phyloP scores from a whole-genome alignment of 2,888 invertebrate genomes.

The Pardosa pseudoannulata region DNA sequence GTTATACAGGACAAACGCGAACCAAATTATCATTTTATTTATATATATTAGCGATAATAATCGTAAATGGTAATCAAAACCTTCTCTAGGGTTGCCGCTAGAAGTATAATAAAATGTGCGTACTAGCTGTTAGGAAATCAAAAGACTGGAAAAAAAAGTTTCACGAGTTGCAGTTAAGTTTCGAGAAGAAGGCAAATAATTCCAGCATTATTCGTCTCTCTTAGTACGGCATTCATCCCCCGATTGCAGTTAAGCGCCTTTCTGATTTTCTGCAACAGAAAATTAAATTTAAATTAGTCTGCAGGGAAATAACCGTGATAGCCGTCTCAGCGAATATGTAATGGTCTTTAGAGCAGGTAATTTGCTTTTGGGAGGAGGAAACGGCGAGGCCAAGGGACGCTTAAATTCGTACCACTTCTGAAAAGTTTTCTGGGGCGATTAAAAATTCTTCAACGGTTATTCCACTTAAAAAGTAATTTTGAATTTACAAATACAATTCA shows the following conservation, averaged over 20 bases:
- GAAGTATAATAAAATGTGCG: too few species aligned
- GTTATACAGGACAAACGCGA: too few species aligned
- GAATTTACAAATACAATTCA: too few species aligned
- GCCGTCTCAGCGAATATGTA: background rate
- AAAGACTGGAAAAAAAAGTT: too few species aligned
- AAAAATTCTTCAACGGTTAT: too few species aligned
- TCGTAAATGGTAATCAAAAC: too few species aligned
- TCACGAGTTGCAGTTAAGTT: too few species aligned
- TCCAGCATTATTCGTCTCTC: background rate
- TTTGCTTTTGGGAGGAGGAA: background rate
- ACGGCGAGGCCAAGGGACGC: background rate
- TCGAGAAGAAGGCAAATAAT: background rate
- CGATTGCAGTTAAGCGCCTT: background rate
- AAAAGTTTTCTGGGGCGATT: background rate
- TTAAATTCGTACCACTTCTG: background rate
- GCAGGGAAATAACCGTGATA: background rate
- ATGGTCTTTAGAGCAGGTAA: conserved; percentile 2
- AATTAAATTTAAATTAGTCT: conserved; percentile 10
- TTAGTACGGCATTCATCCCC: background rate
- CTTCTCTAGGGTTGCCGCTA: too few species aligned
- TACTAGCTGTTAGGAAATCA: too few species aligned
- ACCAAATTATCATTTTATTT: too few species aligned
- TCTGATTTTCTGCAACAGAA: background rate
- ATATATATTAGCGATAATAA: too few species aligned
- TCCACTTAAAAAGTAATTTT: too few species aligned